Evolutionary conservation across 2,113 vertebrate genomes (phyloP).

Genomic region (Apistogramma diplotaenia): DNA sequence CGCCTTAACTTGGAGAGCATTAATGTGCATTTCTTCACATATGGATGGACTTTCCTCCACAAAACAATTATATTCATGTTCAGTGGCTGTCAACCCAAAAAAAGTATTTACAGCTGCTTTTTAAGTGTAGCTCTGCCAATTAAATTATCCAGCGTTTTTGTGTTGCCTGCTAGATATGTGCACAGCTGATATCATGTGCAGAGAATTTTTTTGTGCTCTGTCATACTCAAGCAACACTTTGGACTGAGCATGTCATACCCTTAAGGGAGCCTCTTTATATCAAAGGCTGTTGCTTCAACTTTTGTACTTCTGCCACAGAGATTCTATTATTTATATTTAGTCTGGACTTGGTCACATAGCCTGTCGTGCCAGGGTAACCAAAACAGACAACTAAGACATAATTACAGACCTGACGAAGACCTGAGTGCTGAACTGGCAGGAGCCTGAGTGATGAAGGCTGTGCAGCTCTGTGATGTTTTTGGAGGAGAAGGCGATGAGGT

Average conservation of each 20-base stretch:
- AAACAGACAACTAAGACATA: not conserved
- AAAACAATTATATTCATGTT: not conserved
- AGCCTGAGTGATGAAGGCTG: not conserved
- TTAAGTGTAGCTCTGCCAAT: not conserved
- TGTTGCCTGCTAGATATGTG: not conserved
- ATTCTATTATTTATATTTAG: not conserved
- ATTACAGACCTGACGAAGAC: not conserved
- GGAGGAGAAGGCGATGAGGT: constrained; percentile 5
- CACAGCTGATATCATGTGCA: not conserved
- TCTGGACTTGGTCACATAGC: not conserved
- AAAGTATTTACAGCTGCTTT: not conserved
- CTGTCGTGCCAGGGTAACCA: not conserved
- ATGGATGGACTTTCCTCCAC: not conserved
- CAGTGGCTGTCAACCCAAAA: not conserved
- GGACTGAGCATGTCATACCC: not conserved
- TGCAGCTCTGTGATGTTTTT: not conserved
- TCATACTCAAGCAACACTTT: not conserved
- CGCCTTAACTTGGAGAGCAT: not conserved
- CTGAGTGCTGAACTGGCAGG: not conserved
- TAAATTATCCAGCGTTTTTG: not conserved
- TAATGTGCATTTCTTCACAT: not conserved
- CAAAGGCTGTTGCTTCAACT: not conserved
- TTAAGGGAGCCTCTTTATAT: not conserved
- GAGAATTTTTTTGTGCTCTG: not conserved
- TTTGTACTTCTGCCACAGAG: not conserved